These are phyloP conservation scores for Ricordea florida DNA, from an alignment of 92 coral and sea anemone genomes.

Conservation along the genomic window DNA sequence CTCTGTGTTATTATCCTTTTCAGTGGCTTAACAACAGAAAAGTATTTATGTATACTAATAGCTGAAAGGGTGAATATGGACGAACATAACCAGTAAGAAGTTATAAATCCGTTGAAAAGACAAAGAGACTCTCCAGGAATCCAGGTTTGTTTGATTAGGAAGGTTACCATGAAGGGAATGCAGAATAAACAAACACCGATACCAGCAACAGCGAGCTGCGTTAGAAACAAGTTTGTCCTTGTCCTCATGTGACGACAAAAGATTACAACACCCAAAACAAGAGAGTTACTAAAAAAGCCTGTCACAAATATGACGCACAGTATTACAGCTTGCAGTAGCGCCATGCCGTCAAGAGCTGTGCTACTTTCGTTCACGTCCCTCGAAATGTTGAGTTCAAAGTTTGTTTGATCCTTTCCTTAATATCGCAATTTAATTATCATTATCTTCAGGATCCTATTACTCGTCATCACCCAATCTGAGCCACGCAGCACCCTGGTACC, in stretches of 20 bases:
- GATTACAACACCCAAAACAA: slow-evolving; percentile 60
- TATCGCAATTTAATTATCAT: not conserved
- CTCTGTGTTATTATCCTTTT: slow-evolving; percentile 71
- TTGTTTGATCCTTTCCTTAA: not conserved
- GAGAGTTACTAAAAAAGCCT: slow-evolving; percentile 68
- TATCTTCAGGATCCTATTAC: no score
- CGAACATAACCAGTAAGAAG: slow-evolving; percentile 71
- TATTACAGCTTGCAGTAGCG: slow-evolving; percentile 45
- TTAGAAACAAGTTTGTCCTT: slow-evolving; percentile 75
- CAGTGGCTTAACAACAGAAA: slow-evolving; percentile 74
- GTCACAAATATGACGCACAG: slow-evolving; percentile 34
- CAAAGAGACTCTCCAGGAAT: slow-evolving; percentile 67
- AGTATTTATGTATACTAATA: slow-evolving; percentile 84
- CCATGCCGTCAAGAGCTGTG: slow-evolving; percentile 3
- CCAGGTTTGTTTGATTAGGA: slow-evolving; percentile 58
- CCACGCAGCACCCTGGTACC: not conserved
- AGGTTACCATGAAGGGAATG: slow-evolving; percentile 54
- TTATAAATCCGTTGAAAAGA: slow-evolving; percentile 71
- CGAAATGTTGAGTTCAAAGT: not conserved
- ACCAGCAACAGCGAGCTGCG: slow-evolving; percentile 62
- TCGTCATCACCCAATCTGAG: not conserved
- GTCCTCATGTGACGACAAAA: slow-evolving; percentile 77
- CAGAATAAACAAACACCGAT: slow-evolving; percentile 58
- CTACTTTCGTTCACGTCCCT: not conserved
- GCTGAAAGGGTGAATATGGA: slow-evolving; percentile 72